phyloP scores from a whole-genome alignment of 1,140 invertebrate genomes.

The Meteorus sp. region DNA sequence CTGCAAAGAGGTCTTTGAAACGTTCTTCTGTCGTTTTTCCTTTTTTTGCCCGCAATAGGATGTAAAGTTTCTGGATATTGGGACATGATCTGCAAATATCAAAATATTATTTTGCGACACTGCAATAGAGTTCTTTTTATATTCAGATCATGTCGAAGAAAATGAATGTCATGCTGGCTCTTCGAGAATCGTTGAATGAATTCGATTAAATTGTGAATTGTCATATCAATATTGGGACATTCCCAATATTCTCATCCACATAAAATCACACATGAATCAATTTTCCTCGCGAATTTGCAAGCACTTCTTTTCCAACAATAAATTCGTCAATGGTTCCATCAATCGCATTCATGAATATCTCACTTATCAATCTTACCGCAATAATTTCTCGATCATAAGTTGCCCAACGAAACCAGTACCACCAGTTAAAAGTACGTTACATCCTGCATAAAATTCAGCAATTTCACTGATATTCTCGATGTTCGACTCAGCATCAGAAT shows the following conservation, averaged over 20 bases:
- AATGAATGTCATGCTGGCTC: background rate
- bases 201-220: too few relatives aligned
- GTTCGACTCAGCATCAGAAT: too few relatives aligned
- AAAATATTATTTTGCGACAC: too few relatives aligned
- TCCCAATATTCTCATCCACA: too few relatives aligned
- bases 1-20: conserved; percentile 62
- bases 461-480: conserved; percentile 39
- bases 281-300: too few relatives aligned
- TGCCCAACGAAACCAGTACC: conserved; percentile 73
- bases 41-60: conserved; percentile 72
- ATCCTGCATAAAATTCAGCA: conserved; percentile 38
- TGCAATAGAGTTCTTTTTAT: too few relatives aligned
- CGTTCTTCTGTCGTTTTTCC: conserved; percentile 63
- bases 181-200: too few relatives aligned
- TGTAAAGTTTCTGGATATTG: conserved; percentile 66
- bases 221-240: too few relatives aligned
- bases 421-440: conserved; percentile 57
- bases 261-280: too few relatives aligned
- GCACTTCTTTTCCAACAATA: too few relatives aligned
- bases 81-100: conserved; percentile 65
- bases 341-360: conserved; percentile 1
- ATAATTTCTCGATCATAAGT: conserved; percentile 68
- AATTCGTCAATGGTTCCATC: background rate
- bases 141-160: background rate
- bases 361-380: conserved; percentile 50